Percentiles rank a stretch among this genome's conserved stretches.
Conservation (phyloP, 2,888 invertebrate species). For the Catocala nupta region DNA sequence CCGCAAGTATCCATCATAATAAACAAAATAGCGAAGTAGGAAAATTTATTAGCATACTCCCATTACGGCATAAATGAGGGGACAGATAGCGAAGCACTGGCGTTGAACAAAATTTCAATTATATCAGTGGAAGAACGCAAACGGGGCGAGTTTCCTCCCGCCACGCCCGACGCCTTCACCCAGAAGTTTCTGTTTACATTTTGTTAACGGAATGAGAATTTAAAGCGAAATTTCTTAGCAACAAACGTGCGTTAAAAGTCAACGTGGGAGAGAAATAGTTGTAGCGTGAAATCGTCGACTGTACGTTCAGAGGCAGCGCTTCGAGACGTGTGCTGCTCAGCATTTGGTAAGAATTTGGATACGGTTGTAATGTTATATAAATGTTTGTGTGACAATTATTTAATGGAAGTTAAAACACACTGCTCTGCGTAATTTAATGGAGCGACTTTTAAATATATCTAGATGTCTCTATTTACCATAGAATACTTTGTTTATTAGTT, state of each 20-base stretch:
- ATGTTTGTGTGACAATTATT: background rate
- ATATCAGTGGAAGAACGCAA: conserved; percentile 66
- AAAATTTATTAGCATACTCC: conserved; percentile 71
- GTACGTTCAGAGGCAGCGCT: conserved; percentile 28
- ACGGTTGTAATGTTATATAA: conserved; percentile 16
- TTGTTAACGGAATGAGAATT: conserved; percentile 82
- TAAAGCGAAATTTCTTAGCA: conserved; percentile 79
- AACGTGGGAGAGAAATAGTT: conserved; percentile 60
- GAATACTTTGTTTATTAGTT: no score
- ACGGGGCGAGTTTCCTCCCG: conserved; percentile 62
- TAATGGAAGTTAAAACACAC: background rate
- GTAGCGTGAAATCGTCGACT: conserved; percentile 67
- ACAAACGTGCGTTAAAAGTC: conserved; percentile 76
- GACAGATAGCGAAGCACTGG: conserved; percentile 66
- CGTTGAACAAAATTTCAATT: conserved; percentile 80
- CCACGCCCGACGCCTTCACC: conserved; percentile 58
- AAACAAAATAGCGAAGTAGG: conserved; percentile 51
- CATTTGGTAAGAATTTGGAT: conserved; percentile 34
- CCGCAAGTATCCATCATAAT: conserved; percentile 43
- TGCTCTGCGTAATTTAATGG: background rate
- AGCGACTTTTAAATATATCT: no score
- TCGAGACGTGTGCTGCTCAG: conserved; percentile 32
- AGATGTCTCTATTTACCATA: no score
- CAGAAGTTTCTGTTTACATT: conserved; percentile 80
- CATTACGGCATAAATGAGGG: conserved; percentile 58